These are phyloP conservation scores for Dynastes hyllus DNA, from an alignment of 2,888 invertebrate species.

Conservation along the genomic window DNA sequence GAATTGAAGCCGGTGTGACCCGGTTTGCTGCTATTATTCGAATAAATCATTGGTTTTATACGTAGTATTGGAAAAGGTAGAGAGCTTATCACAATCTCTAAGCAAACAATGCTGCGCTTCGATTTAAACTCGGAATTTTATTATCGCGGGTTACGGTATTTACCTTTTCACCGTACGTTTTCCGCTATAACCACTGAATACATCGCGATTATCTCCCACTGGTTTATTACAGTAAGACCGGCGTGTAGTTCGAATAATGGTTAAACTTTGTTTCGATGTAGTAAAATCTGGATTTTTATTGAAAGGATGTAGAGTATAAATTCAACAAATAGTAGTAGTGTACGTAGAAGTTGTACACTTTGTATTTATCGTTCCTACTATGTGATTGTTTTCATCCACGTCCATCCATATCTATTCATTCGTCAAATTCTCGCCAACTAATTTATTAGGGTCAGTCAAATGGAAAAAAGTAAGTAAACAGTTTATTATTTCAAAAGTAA, in stretches of 20 bases:
- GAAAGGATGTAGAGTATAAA: background rate
- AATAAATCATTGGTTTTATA: conserved; percentile 39
- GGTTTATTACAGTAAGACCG: conserved; percentile 4
- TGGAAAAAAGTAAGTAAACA: too few species aligned
- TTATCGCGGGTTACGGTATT: conserved; percentile 16
- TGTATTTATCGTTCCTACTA: too few species aligned
- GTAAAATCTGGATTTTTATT: conserved; percentile 11
- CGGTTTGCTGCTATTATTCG: conserved; percentile 12
- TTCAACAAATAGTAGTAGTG: background rate
- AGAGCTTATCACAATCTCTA: conserved; percentile 32
- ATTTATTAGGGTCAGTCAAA: too few species aligned
- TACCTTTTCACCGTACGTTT: conserved; percentile 27
- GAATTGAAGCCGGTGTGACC: conserved; percentile 14
- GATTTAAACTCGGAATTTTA: conserved; percentile 38
- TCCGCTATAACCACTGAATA: conserved; percentile 7
- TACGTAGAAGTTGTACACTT: background rate
- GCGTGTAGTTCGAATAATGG: conserved; percentile 8
- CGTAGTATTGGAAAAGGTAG: conserved; percentile 22
- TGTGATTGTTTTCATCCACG: too few species aligned
- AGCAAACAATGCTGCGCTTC: conserved; percentile 21
- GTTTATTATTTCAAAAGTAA: too few species aligned
- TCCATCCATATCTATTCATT: too few species aligned
- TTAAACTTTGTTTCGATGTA: background rate
- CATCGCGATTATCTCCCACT: background rate
- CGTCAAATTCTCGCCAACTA: too few species aligned